phyloP scores from a whole-genome alignment of 2,797 vertebrate species.

The Crenichthys baileyi region DNA sequence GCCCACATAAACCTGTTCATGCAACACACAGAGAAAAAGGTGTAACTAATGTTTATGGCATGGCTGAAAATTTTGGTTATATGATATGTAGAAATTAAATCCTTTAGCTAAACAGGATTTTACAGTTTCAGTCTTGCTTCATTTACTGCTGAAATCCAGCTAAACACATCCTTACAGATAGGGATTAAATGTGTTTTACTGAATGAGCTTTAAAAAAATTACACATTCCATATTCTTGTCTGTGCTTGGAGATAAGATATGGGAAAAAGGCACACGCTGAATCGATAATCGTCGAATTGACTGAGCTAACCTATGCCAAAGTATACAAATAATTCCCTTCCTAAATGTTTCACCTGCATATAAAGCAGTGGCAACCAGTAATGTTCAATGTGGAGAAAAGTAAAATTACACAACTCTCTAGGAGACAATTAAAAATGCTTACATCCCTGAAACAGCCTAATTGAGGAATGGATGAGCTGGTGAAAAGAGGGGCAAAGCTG shows the following conservation, averaged over 20 bases:
- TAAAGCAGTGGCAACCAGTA: slow-evolving; percentile 17
- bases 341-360: slow-evolving; percentile 25
- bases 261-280: slow-evolving; percentile 22
- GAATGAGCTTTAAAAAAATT: slow-evolving; percentile 42
- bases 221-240: slow-evolving; percentile 36
- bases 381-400: slow-evolving; percentile 28
- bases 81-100: slow-evolving; percentile 49
- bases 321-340: slow-evolving; percentile 27
- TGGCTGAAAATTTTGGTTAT: slow-evolving; percentile 30
- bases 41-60: slow-evolving; percentile 37
- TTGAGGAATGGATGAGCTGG: slow-evolving; percentile 28
- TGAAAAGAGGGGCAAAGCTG: slow-evolving; percentile 25
- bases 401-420: background rate
- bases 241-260: slow-evolving; percentile 48
- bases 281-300: slow-evolving; percentile 43
- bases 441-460: slow-evolving; percentile 41
- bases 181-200: slow-evolving; percentile 55
- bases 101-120: slow-evolving; percentile 50
- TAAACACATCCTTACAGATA: slow-evolving; percentile 43
- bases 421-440: slow-evolving; percentile 52
- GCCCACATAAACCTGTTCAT: slow-evolving; percentile 1
- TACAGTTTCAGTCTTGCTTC: slow-evolving; percentile 50
- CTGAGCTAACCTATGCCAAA: slow-evolving; percentile 24
- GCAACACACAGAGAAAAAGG: background rate
- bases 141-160: slow-evolving; percentile 51